Conservation (phyloP, 2,113 vertebrate species). For the Emydura subglobosa region DNA sequence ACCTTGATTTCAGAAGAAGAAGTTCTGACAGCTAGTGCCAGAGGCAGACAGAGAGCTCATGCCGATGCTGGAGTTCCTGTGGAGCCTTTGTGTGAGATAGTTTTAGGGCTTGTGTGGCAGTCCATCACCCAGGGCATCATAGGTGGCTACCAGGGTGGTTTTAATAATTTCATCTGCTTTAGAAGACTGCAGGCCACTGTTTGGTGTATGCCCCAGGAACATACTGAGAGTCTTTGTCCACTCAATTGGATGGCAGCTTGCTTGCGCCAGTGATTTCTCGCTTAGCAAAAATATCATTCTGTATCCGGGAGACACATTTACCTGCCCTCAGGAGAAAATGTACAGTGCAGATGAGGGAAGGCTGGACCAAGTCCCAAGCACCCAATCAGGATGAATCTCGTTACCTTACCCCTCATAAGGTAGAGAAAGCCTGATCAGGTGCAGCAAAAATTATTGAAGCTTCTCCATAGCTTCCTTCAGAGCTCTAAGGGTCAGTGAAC, state of each 20-base stretch:
- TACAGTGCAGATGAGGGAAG: background rate
- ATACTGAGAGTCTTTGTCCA: constrained; percentile 4
- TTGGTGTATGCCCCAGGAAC: background rate
- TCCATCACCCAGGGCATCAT: constrained; percentile 29
- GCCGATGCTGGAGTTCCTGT: constrained; percentile 43
- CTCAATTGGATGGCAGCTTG: background rate
- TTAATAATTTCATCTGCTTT: constrained; percentile 2
- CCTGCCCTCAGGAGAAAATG: background rate
- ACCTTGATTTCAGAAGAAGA: constrained; percentile 66
- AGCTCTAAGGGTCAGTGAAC: background rate
- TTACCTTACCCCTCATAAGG: background rate
- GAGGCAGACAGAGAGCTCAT: constrained; percentile 45
- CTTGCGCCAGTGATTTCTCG: background rate
- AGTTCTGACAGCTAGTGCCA: constrained; percentile 21
- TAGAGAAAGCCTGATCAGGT: background rate
- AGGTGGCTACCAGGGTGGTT: background rate
- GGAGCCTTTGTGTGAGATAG: constrained; percentile 20
- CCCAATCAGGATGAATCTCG: background rate
- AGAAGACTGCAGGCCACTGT: background rate
- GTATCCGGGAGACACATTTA: background rate
- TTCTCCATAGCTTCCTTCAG: background rate
- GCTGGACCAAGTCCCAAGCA: background rate
- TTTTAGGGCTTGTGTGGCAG: constrained; percentile 33
- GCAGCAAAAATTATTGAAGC: background rate
- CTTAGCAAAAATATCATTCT: background rate